phyloP scores from a whole-genome alignment of 2,113 vertebrate genomes.

The Enhydra lutris region DNA sequence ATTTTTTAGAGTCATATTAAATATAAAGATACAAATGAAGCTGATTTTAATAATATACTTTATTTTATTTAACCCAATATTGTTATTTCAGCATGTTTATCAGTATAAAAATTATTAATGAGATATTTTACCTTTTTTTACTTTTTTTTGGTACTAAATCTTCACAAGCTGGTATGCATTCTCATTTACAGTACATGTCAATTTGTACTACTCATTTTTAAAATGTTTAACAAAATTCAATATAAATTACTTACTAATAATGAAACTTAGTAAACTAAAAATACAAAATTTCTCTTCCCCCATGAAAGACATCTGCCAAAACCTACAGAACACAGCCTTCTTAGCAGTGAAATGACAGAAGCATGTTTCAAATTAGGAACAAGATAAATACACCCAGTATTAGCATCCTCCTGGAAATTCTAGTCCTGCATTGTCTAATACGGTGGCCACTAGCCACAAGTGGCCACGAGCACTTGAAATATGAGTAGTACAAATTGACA shows the following conservation, averaged over 20 bases:
- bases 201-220: not conserved
- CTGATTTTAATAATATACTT: not conserved
- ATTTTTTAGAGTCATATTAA: not conserved
- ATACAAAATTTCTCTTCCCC: not conserved
- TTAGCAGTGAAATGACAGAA: not conserved
- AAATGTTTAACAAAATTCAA: not conserved
- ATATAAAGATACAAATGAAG: not conserved
- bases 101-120: not conserved
- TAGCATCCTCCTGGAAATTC: not conserved
- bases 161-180: not conserved
- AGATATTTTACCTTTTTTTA: not conserved
- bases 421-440: not conserved
- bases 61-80: not conserved
- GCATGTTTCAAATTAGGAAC: not conserved
- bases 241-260: not conserved
- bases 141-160: no score
- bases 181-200: not conserved
- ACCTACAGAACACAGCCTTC: not conserved
- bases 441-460: not conserved
- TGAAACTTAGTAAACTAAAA: not conserved
- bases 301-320: not conserved
- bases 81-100: not conserved
- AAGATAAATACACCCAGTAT: not conserved
- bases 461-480: not conserved
- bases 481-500: no score